phyloP scores from a whole-genome alignment of 2,113 vertebrate species.

The Semnopithecus entellus region DNA sequence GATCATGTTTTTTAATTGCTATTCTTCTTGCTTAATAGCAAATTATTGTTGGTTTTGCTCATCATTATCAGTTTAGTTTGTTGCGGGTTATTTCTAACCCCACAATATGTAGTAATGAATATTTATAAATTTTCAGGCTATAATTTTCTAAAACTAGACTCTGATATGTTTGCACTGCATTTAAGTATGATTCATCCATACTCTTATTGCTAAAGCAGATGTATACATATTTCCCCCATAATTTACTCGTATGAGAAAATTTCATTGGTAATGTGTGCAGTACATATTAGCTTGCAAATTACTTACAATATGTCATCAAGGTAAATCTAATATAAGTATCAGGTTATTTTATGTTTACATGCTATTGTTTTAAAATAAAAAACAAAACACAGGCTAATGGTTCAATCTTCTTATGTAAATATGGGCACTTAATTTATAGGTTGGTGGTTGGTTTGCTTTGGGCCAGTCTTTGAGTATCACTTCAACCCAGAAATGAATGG shows the following conservation, averaged over 20 bases:
- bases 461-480: not conserved
- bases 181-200: conserved; percentile 42
- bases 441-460: not conserved
- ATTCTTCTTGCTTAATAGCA: conserved; percentile 43
- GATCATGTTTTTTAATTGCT: not conserved
- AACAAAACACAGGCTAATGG: not conserved
- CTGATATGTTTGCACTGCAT: not conserved
- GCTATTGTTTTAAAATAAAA: not conserved
- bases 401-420: not conserved
- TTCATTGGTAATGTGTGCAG: not conserved
- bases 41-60: conserved; percentile 52
- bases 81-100: conserved; percentile 63
- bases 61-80: conserved; percentile 59
- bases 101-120: conserved; percentile 62
- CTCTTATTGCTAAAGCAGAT: conserved; percentile 46
- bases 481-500: not conserved
- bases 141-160: conserved; percentile 66
- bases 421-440: not conserved
- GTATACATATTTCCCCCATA: not conserved
- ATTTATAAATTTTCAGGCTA: conserved; percentile 65
- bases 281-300: not conserved
- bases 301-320: not conserved
- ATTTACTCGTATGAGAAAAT: not conserved
- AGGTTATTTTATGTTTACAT: not conserved
- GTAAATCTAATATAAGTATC: conserved; percentile 16